Conservation (phyloP, 2,113 vertebrate genomes). For the Platycercus adscitus region DNA sequence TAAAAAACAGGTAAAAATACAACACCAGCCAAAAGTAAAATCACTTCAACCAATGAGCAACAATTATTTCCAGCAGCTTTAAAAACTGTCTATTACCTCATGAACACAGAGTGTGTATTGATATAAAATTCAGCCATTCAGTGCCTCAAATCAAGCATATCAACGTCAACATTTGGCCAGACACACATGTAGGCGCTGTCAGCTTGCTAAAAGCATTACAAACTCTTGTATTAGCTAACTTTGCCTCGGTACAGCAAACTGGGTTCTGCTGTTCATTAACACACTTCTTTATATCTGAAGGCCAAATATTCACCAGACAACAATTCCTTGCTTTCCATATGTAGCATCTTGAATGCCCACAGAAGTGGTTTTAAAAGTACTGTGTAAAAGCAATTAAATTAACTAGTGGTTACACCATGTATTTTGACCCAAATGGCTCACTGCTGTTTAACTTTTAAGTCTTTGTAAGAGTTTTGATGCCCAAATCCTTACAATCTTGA, state of each 20-base stretch:
- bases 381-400: neutral
- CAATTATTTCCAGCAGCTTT: neutral
- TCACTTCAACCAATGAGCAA: neutral
- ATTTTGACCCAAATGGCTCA: neutral
- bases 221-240: neutral
- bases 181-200: neutral
- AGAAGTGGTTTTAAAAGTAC: neutral
- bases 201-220: neutral
- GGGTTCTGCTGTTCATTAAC: neutral
- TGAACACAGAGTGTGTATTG: neutral
- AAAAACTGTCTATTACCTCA: neutral
- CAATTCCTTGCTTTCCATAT: neutral
- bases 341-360: neutral
- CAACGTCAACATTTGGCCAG: neutral
- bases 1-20: neutral
- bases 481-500: neutral
- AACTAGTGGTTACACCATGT: neutral
- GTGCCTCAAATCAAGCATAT: neutral
- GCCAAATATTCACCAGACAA: neutral
- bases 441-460: neutral
- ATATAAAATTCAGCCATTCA: neutral
- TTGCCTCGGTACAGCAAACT: neutral
- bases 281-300: neutral
- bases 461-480: neutral
- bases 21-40: neutral